Percentiles rank a stretch among this genome's conserved stretches.
Evolutionary conservation across 1,140 invertebrate species (phyloP).

Genomic region (Phymorhynchus buccinoides): DNA sequence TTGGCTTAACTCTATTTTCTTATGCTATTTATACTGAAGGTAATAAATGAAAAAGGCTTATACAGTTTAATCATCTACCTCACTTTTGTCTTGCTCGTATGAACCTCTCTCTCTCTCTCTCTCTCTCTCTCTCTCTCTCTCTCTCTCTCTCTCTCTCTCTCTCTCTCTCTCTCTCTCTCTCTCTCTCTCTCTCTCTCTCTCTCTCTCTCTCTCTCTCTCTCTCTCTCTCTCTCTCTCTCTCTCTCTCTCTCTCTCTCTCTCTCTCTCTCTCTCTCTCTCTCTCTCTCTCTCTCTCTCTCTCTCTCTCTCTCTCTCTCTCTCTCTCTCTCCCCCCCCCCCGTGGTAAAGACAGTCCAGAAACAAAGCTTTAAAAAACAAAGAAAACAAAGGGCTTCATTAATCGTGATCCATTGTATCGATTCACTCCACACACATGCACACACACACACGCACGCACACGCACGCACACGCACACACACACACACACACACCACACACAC

Average conservation of each 20-base stretch:
- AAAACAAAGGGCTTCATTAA: neutral
- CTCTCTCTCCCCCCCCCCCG: neutral
- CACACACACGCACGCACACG: slow-evolving; percentile 11
- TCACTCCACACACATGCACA: neutral
- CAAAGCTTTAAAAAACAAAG: neutral
- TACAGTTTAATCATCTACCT: no score
- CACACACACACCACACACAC: slow-evolving; percentile 1
- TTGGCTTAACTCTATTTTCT: no score
- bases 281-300: neutral
- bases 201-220: no score
- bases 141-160: neutral
- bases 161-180: no score
- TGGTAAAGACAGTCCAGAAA: neutral
- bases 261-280: neutral
- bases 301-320: neutral
- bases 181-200: no score
- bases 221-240: neutral
- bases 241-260: neutral
- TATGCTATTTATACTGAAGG: no score
- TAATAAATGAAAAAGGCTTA: no score
- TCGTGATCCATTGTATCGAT: no score
- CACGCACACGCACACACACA: neutral
- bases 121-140: neutral
- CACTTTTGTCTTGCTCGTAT: no score
- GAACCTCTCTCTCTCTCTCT: neutral